phyloP scores from a whole-genome alignment of 2,888 invertebrate species.

The Trimorus sp. region DNA sequence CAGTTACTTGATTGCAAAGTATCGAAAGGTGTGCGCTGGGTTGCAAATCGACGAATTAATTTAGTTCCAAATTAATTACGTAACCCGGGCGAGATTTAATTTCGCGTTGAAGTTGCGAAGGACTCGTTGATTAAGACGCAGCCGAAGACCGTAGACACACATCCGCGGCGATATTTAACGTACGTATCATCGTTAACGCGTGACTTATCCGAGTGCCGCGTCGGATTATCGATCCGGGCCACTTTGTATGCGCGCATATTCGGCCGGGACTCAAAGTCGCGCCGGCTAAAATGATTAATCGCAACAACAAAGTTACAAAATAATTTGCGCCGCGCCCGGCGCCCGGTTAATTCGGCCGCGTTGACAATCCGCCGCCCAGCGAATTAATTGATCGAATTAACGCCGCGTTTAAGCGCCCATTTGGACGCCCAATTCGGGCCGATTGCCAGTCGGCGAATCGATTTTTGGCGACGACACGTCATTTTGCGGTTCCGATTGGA shows the following conservation, averaged over 20 bases:
- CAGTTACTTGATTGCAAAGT: slow-evolving; percentile 61
- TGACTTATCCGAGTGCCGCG: slow-evolving; percentile 49
- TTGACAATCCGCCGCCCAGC: slow-evolving; percentile 14
- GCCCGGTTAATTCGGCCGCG: slow-evolving; percentile 2
- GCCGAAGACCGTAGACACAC: slow-evolving; percentile 52
- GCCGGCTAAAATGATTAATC: slow-evolving; percentile 43
- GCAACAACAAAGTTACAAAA: slow-evolving; percentile 31
- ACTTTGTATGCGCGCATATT: slow-evolving; percentile 37
- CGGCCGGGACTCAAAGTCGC: slow-evolving; percentile 35
- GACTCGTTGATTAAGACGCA: slow-evolving; percentile 65
- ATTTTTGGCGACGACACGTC: slow-evolving; percentile 27
- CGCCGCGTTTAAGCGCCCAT: slow-evolving; percentile 28
- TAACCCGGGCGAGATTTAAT: slow-evolving; percentile 65
- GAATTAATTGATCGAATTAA: slow-evolving; percentile 40
- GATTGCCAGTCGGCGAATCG: slow-evolving; percentile 24
- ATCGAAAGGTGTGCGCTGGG: slow-evolving; percentile 56
- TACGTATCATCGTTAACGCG: slow-evolving; percentile 56
- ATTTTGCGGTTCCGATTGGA: neutral
- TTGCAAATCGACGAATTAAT: slow-evolving; percentile 57
- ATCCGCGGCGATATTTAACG: slow-evolving; percentile 47
- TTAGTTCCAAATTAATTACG: slow-evolving; percentile 63
- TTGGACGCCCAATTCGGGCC: slow-evolving; percentile 9
- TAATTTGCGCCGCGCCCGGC: slow-evolving; percentile 13
- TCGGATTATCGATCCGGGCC: slow-evolving; percentile 46
- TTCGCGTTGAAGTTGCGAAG: slow-evolving; percentile 67